Conservation (phyloP, 2,113 vertebrate genomes). For the Tachysurus fulvidraco region DNA sequence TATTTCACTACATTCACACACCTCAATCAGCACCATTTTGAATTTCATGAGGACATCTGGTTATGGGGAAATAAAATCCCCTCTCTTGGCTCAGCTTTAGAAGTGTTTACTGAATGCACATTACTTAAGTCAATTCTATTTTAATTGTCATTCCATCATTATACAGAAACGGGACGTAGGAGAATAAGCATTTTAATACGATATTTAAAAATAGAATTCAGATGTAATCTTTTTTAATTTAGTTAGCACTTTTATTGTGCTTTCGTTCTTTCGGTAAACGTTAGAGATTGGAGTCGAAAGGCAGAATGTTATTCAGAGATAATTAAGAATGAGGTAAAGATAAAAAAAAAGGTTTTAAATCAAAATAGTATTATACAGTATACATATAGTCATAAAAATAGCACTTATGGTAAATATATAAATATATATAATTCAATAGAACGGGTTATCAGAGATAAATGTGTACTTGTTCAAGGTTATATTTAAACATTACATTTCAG, state of each 20-base stretch:
- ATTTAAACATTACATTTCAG: neutral
- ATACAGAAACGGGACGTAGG: neutral
- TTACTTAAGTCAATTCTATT: neutral
- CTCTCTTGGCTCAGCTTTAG: conserved; percentile 1
- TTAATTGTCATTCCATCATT: neutral
- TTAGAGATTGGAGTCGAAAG: neutral
- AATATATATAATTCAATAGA: neutral
- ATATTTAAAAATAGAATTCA: neutral
- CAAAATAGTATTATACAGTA: neutral
- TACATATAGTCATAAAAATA: neutral
- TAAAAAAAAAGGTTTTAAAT: neutral
- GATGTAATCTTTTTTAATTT: neutral
- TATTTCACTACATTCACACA: neutral
- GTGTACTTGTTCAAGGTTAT: neutral
- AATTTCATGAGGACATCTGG: conserved; percentile 18
- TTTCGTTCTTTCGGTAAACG: neutral
- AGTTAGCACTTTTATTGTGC: neutral
- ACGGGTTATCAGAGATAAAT: neutral
- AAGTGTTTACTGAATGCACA: conserved; percentile 23
- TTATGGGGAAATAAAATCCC: conserved; percentile 29
- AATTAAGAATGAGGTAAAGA: neutral
- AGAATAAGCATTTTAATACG: neutral
- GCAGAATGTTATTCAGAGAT: neutral
- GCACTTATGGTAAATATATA: neutral
- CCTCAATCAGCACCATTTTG: neutral